A percentile compares a stretch with the other conserved stretches of the same genome.
Evolutionary conservation across 1,140 invertebrate species (phyloP).

Genomic region (Dendrolimus punctatus): DNA sequence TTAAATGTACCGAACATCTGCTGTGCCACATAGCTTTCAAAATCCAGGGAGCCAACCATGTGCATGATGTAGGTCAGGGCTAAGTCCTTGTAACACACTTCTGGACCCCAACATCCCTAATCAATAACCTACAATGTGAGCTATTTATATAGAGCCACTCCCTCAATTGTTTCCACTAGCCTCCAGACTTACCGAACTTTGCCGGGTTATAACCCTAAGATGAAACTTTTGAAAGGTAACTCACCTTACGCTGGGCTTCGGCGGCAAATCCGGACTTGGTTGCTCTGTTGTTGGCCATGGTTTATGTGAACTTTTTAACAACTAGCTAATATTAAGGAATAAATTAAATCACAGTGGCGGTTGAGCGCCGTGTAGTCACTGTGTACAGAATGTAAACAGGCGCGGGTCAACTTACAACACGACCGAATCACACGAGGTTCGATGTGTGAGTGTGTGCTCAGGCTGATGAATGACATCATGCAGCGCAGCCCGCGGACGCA

Average conservation of each 20-base stretch:
- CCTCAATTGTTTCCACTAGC: constrained; percentile 1
- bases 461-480: constrained; percentile 63
- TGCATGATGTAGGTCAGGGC: constrained; percentile 56
- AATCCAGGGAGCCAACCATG: constrained; percentile 11
- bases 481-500: constrained; percentile 30
- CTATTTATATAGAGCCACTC: constrained; percentile 11
- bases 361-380: constrained; percentile 47
- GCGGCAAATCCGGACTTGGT: constrained; percentile 95
- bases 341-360: constrained; percentile 63
- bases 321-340: constrained; percentile 48
- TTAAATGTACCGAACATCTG: constrained; percentile 12
- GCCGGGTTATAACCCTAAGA: constrained; percentile 14
- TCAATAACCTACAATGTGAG: constrained; percentile 37
- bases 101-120: constrained; percentile 58
- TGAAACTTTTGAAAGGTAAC: constrained; percentile 26
- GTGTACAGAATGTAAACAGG: constrained; percentile 59
- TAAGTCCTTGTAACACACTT: constrained; percentile 52
- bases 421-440: constrained; percentile 27
- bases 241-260: constrained; percentile 93
- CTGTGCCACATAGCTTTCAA: constrained; percentile 4
- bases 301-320: constrained; percentile 41
- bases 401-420: constrained; percentile 32
- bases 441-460: constrained; percentile 52
- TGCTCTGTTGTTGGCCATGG: constrained; percentile 90
- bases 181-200: constrained; percentile 4